Percentiles rank a stretch among this genome's conserved stretches.
These are phyloP conservation scores for Phyllotreta cruciferae DNA, from an alignment of 2,888 invertebrate species.

Conservation along the genomic window DNA sequence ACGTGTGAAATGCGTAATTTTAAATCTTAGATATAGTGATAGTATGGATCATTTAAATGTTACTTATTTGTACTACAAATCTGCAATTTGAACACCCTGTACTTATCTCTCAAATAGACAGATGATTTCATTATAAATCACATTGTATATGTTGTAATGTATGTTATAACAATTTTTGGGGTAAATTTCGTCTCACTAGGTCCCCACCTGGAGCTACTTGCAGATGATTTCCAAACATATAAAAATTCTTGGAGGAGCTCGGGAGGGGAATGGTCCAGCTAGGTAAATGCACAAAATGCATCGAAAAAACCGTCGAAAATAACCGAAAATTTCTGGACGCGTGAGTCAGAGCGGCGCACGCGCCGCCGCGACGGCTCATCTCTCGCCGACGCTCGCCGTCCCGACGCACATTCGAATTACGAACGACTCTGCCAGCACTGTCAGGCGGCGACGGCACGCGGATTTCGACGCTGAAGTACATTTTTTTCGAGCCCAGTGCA, in stretches of 20 bases:
- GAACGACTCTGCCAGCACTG: constrained; percentile 68
- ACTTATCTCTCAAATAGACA: too few relatives aligned
- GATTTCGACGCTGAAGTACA: constrained; percentile 55
- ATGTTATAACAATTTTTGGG: too few relatives aligned
- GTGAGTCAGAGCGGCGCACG: constrained; percentile 55
- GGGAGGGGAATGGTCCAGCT: neutral
- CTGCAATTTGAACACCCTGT: too few relatives aligned
- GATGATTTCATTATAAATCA: too few relatives aligned
- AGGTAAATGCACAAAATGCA: constrained; percentile 47
- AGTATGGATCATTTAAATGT: too few relatives aligned
- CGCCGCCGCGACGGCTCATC: constrained; percentile 46
- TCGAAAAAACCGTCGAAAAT: constrained; percentile 49
- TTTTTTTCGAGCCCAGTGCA: constrained; percentile 57
- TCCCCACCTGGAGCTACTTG: too few relatives aligned
- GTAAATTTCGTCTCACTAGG: too few relatives aligned
- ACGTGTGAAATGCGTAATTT: too few relatives aligned
- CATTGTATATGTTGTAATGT: too few relatives aligned
- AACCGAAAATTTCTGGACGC: constrained; percentile 52
- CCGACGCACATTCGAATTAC: constrained; percentile 64
- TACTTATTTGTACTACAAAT: too few relatives aligned
- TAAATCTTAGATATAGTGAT: too few relatives aligned
- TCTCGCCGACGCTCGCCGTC: constrained; percentile 56
- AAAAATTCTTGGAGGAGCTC: constrained; percentile 1
- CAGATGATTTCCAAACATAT: too few relatives aligned
- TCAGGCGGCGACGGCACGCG: constrained; percentile 65